These are phyloP conservation scores for Calliopsis andreniformis DNA, from an alignment of 1,140 invertebrate species.

Conservation along the genomic window DNA sequence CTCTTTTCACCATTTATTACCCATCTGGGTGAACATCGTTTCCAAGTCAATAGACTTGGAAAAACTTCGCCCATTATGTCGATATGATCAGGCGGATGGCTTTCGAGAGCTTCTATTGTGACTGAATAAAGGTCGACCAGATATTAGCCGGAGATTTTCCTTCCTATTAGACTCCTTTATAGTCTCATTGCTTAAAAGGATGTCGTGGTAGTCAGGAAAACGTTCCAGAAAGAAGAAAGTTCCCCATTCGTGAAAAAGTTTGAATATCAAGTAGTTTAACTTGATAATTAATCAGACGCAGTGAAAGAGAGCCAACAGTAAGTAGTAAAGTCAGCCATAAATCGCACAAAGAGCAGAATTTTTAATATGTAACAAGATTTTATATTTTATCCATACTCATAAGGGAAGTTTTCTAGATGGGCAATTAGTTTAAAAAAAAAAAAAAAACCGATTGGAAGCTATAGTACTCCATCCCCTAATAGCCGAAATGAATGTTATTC, in stretches of 20 bases:
- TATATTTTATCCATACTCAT: too few species aligned
- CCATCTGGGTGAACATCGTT: neutral
- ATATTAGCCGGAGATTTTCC: neutral
- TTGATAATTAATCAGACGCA: neutral
- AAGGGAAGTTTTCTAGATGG: too few species aligned
- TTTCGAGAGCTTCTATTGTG: slow-evolving; percentile 7
- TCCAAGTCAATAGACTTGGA: neutral
- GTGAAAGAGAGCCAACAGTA: neutral
- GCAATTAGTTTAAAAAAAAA: too few species aligned
- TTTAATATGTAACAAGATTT: neutral
- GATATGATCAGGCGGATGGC: slow-evolving; percentile 11
- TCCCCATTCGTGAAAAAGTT: neutral
- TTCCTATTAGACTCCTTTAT: neutral
- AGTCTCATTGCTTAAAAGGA: neutral
- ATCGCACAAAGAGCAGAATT: neutral
- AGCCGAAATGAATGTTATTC: too few species aligned
- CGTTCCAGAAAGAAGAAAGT: neutral
- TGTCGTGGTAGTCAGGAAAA: neutral
- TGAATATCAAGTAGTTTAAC: neutral
- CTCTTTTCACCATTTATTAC: neutral
- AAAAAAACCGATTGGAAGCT: too few species aligned
- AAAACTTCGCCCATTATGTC: slow-evolving; percentile 10
- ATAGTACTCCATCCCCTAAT: too few species aligned
- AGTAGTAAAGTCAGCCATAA: neutral
- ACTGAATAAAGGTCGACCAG: slow-evolving; percentile 9